Evolutionary conservation across 2,113 vertebrate genomes (phyloP), one percentile per base, ranked within the genome.

Genomic region (Xiphophorus maculatus): DNA sequence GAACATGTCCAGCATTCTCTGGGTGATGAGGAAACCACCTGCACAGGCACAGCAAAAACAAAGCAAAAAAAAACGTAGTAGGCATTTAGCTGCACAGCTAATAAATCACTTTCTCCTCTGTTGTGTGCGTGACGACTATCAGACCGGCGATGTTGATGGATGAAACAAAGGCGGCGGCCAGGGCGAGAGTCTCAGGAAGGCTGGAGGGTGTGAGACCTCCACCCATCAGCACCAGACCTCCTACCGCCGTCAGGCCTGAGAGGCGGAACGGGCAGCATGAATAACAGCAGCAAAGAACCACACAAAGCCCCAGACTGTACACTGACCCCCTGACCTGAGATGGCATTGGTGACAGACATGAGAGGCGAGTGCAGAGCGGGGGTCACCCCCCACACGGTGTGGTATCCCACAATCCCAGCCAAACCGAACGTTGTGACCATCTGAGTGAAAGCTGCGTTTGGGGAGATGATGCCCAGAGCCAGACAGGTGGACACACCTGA

Each of bases 341-440:
- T 98, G 62, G 98, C 97, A 69, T 99, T 99, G 64, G 98, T 99
- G 77, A 99, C 98, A 0, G 98, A 99, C 98, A 99, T 99, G 67
- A 99, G 95, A 0, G 97, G 97, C 1, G 98, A 99, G 93, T 99
- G 98, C 75, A 99, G 96, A 17, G 98, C 96, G 0, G 98, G 96
- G 30, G 96, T 97, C 82, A 99, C 98, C 0, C 97, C 97, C 98
- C 97, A 99, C n/a, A 99, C 97, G 0, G 97, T 99, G 92, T 99
- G 98, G 90, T 99, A 99, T 1, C 98, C 97, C 88, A 99, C 97
- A 33, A 99, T 96, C 73, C 97, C 97, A 0, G 97, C 95, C 79
- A 99, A 85, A 73, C 98, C 97, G 32, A 99, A 98, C 0, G 96
- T 99, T 0, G 97, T 99, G 88, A 98, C 96, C 93, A 98, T 99